Evolutionary conservation across 1,140 invertebrate species (phyloP), one percentile per base, ranked within the genome.

Genomic region (Bathynomus jamesi): DNA sequence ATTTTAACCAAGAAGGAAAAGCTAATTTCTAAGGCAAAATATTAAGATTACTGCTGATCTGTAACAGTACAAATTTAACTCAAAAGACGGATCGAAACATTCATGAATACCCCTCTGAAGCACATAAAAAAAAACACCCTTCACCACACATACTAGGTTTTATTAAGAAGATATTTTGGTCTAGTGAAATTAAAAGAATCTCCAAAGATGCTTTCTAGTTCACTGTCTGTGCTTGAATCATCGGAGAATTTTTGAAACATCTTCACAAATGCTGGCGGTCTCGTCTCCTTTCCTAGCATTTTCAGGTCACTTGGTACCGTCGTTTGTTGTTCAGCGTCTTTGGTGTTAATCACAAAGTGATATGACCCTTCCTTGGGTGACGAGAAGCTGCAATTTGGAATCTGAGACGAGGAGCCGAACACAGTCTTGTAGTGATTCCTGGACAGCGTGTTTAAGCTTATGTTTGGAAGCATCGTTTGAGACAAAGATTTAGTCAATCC

Each of bases 151-250:
- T n/a, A n/a, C 40, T 53, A 53, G 5, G 11, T 53, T 53, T 53
- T 53, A 11, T 53, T 53, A 17, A 70, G 62, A 21, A 73, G 63
- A 61, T 5, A 61, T 25, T 70, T 74, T 28, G 72, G 72, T 10
- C 72, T 64, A 13, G 72, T 62, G 29, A 70, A 74, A 10, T 60
- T 74, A 69, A 74, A 74, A 21, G 68, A 63, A 53, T 74, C 69
- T 8, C 72, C 72, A 67, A 74, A 74, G 24, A 74, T 74, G 24
- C 67, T 62, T 40, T 74, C 72, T 30, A 74, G 30, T 27, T 74
- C 72, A 67, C 72, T 70, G 31, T 74, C 72, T 2, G 72, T 74
- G 21, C 72, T 74, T 17, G 72, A 74, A 0, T 53, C 21, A 30
- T 70, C 72, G n/a, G 53, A 81, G 78, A 76, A 75, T 11, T 53